Evolutionary conservation across 2,113 vertebrate genomes (phyloP).

Genomic region (Reinhardtius hippoglossoides): DNA sequence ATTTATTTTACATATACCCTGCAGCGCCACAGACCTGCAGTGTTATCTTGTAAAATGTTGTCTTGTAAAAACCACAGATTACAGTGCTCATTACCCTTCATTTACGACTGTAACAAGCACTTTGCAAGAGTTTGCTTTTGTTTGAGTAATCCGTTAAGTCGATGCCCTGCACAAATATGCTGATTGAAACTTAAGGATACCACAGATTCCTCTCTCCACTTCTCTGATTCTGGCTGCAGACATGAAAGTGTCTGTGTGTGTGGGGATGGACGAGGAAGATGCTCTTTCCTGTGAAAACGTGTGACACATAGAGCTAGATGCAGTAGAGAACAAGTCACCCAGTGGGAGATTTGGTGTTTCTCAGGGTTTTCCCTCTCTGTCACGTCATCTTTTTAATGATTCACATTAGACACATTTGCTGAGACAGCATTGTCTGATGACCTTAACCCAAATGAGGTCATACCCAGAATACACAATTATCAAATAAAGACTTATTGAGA

Average conservation of each 20-base stretch:
- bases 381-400: slow-evolving; percentile 60
- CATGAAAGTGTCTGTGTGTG: background rate
- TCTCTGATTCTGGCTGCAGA: slow-evolving; percentile 13
- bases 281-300: slow-evolving; percentile 62
- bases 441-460: background rate
- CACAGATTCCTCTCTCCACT: background rate
- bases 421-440: background rate
- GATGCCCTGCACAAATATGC: slow-evolving; percentile 11
- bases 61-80: slow-evolving; percentile 60
- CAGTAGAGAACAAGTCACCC: slow-evolving; percentile 47
- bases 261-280: slow-evolving; percentile 32
- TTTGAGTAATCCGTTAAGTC: background rate
- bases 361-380: slow-evolving; percentile 71
- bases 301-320: slow-evolving; percentile 68
- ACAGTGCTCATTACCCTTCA: slow-evolving; percentile 36
- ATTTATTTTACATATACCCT: slow-evolving; percentile 41
- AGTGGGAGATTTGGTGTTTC: slow-evolving; percentile 55
- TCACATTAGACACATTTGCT: slow-evolving; percentile 22
- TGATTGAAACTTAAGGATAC: slow-evolving; percentile 28
- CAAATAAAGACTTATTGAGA: too few species aligned
- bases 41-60: slow-evolving; percentile 57
- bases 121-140: slow-evolving; percentile 21
- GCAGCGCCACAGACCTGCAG: slow-evolving; percentile 54
- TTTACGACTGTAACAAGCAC: slow-evolving; percentile 28
- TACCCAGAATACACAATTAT: too few species aligned